Evolutionary conservation across 2,797 vertebrate genomes (phyloP).

Genomic region (Macropus fuliginosus): DNA sequence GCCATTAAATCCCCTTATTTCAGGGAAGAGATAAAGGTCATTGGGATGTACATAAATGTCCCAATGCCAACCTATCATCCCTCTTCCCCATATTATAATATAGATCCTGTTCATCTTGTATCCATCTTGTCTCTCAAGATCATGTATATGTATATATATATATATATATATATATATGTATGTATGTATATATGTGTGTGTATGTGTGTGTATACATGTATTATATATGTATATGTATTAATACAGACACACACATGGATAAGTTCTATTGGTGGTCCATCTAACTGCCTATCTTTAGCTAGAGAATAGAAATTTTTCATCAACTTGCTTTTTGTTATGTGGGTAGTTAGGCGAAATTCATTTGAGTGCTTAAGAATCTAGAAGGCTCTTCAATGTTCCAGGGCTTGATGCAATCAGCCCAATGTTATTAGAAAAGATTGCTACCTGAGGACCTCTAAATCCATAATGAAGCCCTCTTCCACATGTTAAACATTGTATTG

Average conservation of each 20-base stretch:
- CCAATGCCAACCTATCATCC: neutral
- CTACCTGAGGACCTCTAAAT: neutral
- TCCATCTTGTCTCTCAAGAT: neutral
- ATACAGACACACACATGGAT: neutral
- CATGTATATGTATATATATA: neutral
- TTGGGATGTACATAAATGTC: neutral
- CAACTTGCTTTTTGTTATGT: neutral
- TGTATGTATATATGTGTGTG: neutral
- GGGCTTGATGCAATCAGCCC: neutral
- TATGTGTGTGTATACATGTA: too few species aligned
- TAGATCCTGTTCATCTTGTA: neutral
- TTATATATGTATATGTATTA: neutral
- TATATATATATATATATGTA: neutral
- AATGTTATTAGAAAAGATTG: neutral
- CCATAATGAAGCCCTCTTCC: neutral
- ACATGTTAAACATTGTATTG: neutral
- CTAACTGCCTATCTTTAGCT: neutral
- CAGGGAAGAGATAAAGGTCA: neutral
- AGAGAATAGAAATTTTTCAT: neutral
- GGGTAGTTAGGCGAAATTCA: neutral
- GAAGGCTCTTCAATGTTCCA: neutral
- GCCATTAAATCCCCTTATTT: neutral
- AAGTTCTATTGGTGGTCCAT: neutral
- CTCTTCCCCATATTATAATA: neutral
- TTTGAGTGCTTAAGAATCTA: neutral